Percentiles rank a stretch among this genome's conserved stretches.
These are phyloP conservation scores for Anadara kagoshimensis DNA, from an alignment of 1,140 invertebrate genomes.

Conservation along the genomic window DNA sequence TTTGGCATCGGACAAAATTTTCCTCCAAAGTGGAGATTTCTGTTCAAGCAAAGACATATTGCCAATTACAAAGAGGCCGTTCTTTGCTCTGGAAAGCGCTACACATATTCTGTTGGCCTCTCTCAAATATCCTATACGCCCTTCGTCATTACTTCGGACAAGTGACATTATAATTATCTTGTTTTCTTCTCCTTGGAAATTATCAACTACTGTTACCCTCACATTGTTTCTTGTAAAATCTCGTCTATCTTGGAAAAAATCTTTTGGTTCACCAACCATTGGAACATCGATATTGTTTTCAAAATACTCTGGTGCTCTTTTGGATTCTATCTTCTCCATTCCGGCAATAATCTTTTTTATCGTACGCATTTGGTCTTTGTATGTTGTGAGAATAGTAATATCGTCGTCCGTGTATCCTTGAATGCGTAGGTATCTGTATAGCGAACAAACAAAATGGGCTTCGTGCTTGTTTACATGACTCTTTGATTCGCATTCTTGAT, in stretches of 20 bases:
- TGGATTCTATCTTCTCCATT: too few relatives aligned
- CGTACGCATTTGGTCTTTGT: constrained; percentile 78
- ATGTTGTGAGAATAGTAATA: constrained; percentile 70
- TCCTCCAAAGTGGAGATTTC: constrained; percentile 71
- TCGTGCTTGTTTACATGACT: constrained; percentile 69
- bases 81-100: constrained; percentile 86
- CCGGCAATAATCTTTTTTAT: constrained; percentile 58
- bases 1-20: constrained; percentile 58
- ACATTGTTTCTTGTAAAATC: constrained; percentile 45
- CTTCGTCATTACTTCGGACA: constrained; percentile 81
- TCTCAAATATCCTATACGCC: constrained; percentile 85
- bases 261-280: too few relatives aligned
- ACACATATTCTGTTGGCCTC: constrained; percentile 88
- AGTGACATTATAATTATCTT: constrained; percentile 89
- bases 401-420: constrained; percentile 62
- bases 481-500: constrained; percentile 50
- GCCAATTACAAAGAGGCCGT: constrained; percentile 81
- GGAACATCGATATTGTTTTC: too few relatives aligned
- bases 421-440: constrained; percentile 64
- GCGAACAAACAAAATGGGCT: constrained; percentile 48
- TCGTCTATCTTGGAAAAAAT: too few relatives aligned
- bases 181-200: constrained; percentile 85
- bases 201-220: constrained; percentile 83
- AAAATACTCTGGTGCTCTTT: too few relatives aligned
- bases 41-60: constrained; percentile 79